Evolutionary conservation across 2,797 vertebrate genomes (phyloP), one percentile per base, ranked within the genome.

Genomic region (Enteromius thamalakanensis): DNA sequence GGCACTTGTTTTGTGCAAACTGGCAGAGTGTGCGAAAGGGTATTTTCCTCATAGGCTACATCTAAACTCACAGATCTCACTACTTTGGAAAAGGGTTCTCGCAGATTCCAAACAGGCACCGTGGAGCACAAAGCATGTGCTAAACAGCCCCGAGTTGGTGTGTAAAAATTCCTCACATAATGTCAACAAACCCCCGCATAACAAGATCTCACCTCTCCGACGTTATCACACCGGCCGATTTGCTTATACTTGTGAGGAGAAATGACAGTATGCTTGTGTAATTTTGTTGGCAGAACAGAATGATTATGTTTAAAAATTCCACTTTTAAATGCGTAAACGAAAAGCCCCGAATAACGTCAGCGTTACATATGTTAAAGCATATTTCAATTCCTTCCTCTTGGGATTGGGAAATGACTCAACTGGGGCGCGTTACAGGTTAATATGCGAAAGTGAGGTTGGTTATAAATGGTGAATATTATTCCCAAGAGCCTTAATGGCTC

Each of bases 401-500:
- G 40, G 72, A 55, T 75, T 84, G 53, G 34, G 64, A 34, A 83
- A 83, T 70, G 42, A 71, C 75, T 71, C 75, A 67, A 21, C 87
- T 70, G 82, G 82, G 82, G 51, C 6, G 1, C 75, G 49, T 90
- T 87, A 95, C 94, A 95, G 96, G 92, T 88, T 90, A 91, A 96
- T 94, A 93, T 91, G 91, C 85, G 91, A 94, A 93, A 96, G 95
- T 94, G 94, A 95, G 76, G 88, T 91, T 94, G 91, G 95, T 96
- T 95, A 95, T 94, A 96, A 96, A 96, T 95, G 94, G 94, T 93
- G 91, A 93, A 94, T 93, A 78, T 83, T 94, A 92, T 95, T 93
- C 94, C 93, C 93, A 94, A 92, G 91, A 92, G 91, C 90, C 91
- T 89, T 92, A 91, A 91, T 93, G 91, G 92, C 92, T 94, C 94